Conservation (phyloP, 2,797 vertebrate species). For the Aratinga solstitialis region DNA sequence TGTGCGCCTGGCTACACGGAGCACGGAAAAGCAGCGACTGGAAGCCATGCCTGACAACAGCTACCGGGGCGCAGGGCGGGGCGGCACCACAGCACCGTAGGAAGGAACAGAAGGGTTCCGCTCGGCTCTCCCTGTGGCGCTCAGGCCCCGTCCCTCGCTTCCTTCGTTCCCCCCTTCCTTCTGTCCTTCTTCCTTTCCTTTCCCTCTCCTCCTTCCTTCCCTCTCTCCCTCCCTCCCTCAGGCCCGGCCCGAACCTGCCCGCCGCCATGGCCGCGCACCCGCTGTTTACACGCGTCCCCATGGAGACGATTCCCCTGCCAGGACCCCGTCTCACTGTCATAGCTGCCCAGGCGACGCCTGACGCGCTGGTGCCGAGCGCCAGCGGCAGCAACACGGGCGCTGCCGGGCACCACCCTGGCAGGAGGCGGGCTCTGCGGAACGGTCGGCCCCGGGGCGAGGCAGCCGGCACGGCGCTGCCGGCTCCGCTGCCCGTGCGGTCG, state of each 20-base stretch:
- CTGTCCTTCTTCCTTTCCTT: not conserved
- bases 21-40: not conserved
- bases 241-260: not conserved
- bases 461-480: no score
- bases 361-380: not conserved
- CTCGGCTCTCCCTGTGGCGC: not conserved
- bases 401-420: no score
- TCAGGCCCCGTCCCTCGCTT: not conserved
- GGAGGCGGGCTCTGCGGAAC: no score
- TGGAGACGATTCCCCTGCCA: constrained; percentile 20
- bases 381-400: no score
- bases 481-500: no score
- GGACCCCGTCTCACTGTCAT: not conserved
- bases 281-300: constrained; percentile 63
- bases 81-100: no score
- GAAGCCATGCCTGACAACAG: not conserved
- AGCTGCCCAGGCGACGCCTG: not conserved
- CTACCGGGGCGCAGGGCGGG: not conserved
- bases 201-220: no score
- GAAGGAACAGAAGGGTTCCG: no score
- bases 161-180: not conserved
- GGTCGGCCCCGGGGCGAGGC: no score
- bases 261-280: not conserved
- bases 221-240: not conserved
- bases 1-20: no score